A percentile compares a stretch with the other conserved stretches of the same genome.
These are phyloP conservation scores for Gastrophysa polygoni DNA, from an alignment of 2,888 invertebrate species.

Conservation along the genomic window DNA sequence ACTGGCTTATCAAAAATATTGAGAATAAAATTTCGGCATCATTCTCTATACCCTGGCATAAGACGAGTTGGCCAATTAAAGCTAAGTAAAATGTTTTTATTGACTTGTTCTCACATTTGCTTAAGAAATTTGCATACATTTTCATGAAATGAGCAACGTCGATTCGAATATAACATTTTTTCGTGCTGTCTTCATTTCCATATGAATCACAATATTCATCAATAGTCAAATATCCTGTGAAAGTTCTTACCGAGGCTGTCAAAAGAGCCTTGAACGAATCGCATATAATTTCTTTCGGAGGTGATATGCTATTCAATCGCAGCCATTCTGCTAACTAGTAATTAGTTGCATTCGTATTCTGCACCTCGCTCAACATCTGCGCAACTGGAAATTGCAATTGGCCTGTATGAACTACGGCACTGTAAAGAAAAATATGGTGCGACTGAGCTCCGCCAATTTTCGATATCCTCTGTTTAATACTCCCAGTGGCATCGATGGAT, in stretches of 20 bases:
- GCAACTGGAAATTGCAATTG: not conserved
- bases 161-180: constrained; percentile 8
- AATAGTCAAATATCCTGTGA: constrained; percentile 1
- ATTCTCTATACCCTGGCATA: not conserved
- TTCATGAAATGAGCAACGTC: constrained; percentile 15
- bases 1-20: not conserved
- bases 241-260: not conserved
- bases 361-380: constrained; percentile 1
- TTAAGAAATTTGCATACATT: constrained; percentile 12
- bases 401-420: not conserved
- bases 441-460: not conserved
- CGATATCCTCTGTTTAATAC: not conserved
- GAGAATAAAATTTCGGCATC: not conserved
- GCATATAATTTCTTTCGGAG: not conserved
- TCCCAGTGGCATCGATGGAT: not conserved
- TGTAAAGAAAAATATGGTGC: not conserved
- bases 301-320: not conserved
- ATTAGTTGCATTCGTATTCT: not conserved
- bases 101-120: not conserved
- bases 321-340: constrained; percentile 4
- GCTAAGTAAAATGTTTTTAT: constrained; percentile 4
- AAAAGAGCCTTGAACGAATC: constrained; percentile 3
- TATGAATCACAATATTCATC: not conserved
- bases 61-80: constrained; percentile 1
- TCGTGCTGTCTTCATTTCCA: not conserved